phyloP scores from a whole-genome alignment of 2,113 vertebrate species.

The Xenopus laevis region DNA sequence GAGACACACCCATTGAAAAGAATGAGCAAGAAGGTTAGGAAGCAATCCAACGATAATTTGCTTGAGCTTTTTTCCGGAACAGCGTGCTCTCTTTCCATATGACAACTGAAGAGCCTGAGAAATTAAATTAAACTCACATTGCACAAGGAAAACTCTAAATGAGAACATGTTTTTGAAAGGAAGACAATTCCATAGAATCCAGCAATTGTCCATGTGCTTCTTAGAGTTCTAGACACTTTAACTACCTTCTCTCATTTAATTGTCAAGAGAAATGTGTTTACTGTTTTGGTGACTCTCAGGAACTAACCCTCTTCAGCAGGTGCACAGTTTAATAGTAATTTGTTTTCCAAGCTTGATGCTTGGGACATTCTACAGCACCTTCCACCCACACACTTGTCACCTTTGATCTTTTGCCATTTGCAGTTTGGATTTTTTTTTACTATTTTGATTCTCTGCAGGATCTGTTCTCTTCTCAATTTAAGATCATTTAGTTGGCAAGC shows the following conservation, averaged over 20 bases:
- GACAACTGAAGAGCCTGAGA: slow-evolving; percentile 44
- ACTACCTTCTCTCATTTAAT: slow-evolving; percentile 22
- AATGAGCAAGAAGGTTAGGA: slow-evolving; percentile 52
- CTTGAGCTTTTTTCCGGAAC: slow-evolving; percentile 47
- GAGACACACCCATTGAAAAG: slow-evolving; percentile 48
- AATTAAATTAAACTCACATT: slow-evolving; percentile 47
- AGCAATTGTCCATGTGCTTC: slow-evolving; percentile 51
- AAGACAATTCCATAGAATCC: slow-evolving; percentile 46
- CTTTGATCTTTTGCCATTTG: slow-evolving; percentile 61
- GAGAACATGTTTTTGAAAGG: slow-evolving; percentile 1
- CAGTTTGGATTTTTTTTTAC: slow-evolving; percentile 43
- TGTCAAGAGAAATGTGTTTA: slow-evolving; percentile 47
- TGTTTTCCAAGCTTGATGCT: slow-evolving; percentile 51
- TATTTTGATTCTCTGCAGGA: slow-evolving; percentile 37
- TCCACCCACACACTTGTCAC: slow-evolving; percentile 52
- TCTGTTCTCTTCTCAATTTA: slow-evolving; percentile 50
- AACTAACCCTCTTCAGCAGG: slow-evolving; percentile 52
- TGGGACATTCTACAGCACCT: slow-evolving; percentile 51
- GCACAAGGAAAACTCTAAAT: slow-evolving; percentile 39
- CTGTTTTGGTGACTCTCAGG: slow-evolving; percentile 48
- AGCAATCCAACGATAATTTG: slow-evolving; percentile 48
- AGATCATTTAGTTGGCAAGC: slow-evolving; percentile 31
- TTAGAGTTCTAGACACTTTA: slow-evolving; percentile 41
- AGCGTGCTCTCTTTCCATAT: slow-evolving; percentile 42
- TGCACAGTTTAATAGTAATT: slow-evolving; percentile 49